These are phyloP conservation scores for Vulpes vulpes DNA, from an alignment of 2,113 vertebrate species.

Conservation along the genomic window DNA sequence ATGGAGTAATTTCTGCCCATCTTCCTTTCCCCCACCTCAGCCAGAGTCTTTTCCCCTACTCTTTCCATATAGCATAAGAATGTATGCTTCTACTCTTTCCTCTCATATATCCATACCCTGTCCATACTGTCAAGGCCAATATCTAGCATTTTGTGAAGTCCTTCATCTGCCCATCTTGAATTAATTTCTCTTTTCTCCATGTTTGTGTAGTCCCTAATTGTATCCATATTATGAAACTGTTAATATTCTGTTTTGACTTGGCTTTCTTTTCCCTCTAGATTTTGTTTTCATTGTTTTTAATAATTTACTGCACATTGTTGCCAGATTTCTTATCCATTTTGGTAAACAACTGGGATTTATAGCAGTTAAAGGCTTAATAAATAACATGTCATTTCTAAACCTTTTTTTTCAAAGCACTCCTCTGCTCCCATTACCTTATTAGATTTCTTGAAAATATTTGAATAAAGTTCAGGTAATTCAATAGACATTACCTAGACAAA, in stretches of 20 bases:
- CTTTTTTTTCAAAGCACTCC: neutral
- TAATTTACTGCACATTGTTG: neutral
- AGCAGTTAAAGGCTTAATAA: neutral
- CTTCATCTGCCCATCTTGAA: neutral
- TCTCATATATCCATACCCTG: neutral
- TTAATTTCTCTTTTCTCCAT: neutral
- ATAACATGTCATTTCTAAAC: neutral
- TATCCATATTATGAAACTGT: neutral
- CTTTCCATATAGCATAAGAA: neutral
- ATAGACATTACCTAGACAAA: neutral
- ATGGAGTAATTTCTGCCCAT: neutral
- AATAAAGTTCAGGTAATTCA: neutral
- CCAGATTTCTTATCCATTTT: neutral
- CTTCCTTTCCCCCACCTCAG: neutral
- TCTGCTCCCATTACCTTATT: neutral
- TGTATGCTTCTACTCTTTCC: neutral
- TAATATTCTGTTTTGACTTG: neutral
- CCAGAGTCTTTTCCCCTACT: neutral
- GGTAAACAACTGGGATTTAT: neutral
- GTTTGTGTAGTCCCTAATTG: neutral
- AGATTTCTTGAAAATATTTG: neutral
- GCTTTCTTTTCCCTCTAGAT: neutral
- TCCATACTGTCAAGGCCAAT: neutral
- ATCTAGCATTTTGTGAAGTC: neutral
- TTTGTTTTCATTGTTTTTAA: constrained; percentile 3